Conservation (phyloP, 2,797 vertebrate genomes). For the Etheostoma perlongum region DNA sequence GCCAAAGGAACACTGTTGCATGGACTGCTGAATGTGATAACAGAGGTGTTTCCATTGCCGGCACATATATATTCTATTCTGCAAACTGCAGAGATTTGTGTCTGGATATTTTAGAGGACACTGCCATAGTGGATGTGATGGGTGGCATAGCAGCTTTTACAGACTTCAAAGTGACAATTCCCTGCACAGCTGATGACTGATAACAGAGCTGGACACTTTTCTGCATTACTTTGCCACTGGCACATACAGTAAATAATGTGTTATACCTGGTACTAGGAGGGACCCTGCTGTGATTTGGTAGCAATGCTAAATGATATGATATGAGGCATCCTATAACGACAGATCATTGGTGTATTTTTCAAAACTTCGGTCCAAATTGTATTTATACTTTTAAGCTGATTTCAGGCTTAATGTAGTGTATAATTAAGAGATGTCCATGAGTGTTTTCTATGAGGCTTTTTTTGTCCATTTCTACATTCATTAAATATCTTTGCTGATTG, state of each 20-base stretch:
- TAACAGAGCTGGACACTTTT: conserved; percentile 38
- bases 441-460: neutral
- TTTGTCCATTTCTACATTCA: conserved; percentile 10
- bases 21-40: conserved; percentile 49
- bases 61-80: conserved; percentile 46
- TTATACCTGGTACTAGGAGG: conserved; percentile 8
- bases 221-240: conserved; percentile 41
- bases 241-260: conserved; percentile 32
- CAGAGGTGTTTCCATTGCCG: conserved; percentile 36
- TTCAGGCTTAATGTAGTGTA: neutral
- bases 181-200: conserved; percentile 41
- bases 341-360: neutral
- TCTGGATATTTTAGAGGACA: conserved; percentile 53
- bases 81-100: conserved; percentile 43
- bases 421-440: neutral
- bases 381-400: neutral
- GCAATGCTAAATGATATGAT: conserved; percentile 1
- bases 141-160: conserved; percentile 32
- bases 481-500: conserved; percentile 23
- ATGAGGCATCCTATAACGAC: conserved; percentile 5
- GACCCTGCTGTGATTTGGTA: conserved; percentile 16
- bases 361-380: conserved; percentile 1
- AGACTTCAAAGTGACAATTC: conserved; percentile 62
- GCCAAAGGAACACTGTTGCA: conserved; percentile 23
- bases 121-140: conserved; percentile 36